Conservation (phyloP, 2,113 vertebrate genomes). For the Platanista minor region DNA sequence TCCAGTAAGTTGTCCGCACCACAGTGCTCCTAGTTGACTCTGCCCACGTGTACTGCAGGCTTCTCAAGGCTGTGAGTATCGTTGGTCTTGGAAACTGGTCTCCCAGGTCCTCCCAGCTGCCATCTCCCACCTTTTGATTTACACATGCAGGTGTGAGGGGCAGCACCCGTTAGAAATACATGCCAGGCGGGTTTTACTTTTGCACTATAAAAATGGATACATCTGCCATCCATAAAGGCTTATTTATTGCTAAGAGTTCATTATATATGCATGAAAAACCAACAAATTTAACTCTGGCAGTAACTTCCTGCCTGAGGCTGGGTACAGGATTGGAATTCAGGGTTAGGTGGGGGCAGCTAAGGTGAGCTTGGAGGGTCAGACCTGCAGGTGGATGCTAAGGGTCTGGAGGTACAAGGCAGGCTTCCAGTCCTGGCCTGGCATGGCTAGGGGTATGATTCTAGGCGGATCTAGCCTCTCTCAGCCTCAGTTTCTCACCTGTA, state of each 20-base stretch:
- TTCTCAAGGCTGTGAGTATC: not conserved
- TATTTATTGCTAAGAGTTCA: conserved; percentile 56
- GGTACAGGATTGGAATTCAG: conserved; percentile 11
- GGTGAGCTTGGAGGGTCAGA: not conserved
- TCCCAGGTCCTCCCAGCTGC: not conserved
- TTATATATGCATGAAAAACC: conserved; percentile 51
- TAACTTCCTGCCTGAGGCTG: conserved; percentile 15
- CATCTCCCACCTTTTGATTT: conserved; percentile 49
- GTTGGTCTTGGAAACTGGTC: conserved; percentile 32
- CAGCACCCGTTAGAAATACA: conserved; percentile 66
- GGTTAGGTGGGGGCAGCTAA: not conserved
- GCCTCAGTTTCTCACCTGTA: not conserved
- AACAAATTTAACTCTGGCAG: conserved; percentile 60
- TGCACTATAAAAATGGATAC: conserved; percentile 59
- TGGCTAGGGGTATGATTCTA: not conserved
- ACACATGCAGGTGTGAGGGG: conserved; percentile 55
- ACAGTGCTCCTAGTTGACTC: conserved; percentile 14
- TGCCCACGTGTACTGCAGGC: not conserved
- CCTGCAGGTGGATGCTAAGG: not conserved
- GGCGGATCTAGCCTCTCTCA: not conserved
- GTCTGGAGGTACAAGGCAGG: not conserved
- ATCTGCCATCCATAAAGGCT: conserved; percentile 54
- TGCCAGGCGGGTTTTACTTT: conserved; percentile 52
- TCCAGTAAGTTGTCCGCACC: conserved; percentile 48
- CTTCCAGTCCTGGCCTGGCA: not conserved